A percentile compares a stretch with the other conserved stretches of the same genome.
Evolutionary conservation across 2,113 vertebrate genomes (phyloP).

Genomic region (Rhinoptilus africanus): DNA sequence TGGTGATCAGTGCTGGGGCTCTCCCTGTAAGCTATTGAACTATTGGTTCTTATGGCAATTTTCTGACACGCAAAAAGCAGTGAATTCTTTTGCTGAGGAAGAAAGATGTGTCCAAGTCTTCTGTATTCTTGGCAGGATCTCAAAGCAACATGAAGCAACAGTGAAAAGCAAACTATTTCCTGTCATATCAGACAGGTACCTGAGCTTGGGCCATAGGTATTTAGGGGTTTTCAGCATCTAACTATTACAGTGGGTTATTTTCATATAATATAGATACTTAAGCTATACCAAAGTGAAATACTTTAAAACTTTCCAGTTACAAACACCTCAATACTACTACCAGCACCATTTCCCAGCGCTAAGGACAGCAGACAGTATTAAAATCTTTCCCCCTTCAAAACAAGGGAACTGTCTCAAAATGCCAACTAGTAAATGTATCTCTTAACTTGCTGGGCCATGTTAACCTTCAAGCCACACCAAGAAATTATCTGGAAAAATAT

Average conservation of each 20-base stretch:
- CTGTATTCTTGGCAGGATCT: not conserved
- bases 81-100: not conserved
- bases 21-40: not conserved
- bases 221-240: not conserved
- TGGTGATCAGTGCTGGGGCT: not conserved
- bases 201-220: not conserved
- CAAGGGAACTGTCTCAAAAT: not conserved
- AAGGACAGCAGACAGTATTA: not conserved
- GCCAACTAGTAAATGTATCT: not conserved
- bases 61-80: not conserved
- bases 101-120: not conserved
- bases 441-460: no score
- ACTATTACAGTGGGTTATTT: not conserved
- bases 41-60: not conserved
- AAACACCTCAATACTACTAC: not conserved
- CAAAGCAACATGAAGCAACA: not conserved
- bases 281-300: not conserved
- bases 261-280: not conserved
- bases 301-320: not conserved
- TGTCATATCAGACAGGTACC: not conserved
- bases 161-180: not conserved
- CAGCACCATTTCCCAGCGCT: not conserved
- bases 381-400: not conserved
- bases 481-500: not conserved
- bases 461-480: not conserved